Base-by-base conservation (phyloP, 2,797 vertebrate genomes). In the Crenichthys baileyi region DNA sequence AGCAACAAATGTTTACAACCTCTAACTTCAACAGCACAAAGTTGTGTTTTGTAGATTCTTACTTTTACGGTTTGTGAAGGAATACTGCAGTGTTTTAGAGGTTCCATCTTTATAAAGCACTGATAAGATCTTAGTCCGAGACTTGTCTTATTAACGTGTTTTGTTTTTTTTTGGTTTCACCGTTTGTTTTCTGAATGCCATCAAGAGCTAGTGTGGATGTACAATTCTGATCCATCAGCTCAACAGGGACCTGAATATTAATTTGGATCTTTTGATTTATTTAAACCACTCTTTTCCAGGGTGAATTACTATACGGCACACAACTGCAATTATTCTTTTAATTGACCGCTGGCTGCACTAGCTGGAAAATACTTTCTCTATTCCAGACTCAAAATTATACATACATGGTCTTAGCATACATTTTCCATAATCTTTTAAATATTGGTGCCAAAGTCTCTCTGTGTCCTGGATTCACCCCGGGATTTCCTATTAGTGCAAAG, bases 1-100 rank as follows among this genome's bases (percentile, higher is more conserved):
- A 79, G 39, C 39, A 85, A 26, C 63, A 67, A 31, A 76, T 20
- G 50, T 72, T 83, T 72, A 26, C 53, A 83, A 75, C 31, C 74
- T 73, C 9, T 31, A 51, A 36, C 67, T 24, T 53, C 74, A 53
- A 53, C 22, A n/a, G 1, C 55, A 75, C 9, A 39, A 13, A n/a
- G 46, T 75, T 5, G 6, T 55, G 68, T 82, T 3, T 58, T 8
- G 26, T 74, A 1, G 20, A 70, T 51, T 68, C 22, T 74, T 51
- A 51, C 41, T 48, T 80, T 53, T 48, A 29, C 50, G 36, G 39
- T 0, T 0, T 41, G 24, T 74, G 48, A 78, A 56, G 31, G 58
- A 44, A 56, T 56, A 41, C 15, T 73, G 36, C 31, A 73, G 24
- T 36, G 36, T 41, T 56, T 56, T 16, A 53, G 2, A 39, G 51